Evolutionary conservation across 1,140 invertebrate genomes (phyloP).

Genomic region (Drosophila insularis): DNA sequence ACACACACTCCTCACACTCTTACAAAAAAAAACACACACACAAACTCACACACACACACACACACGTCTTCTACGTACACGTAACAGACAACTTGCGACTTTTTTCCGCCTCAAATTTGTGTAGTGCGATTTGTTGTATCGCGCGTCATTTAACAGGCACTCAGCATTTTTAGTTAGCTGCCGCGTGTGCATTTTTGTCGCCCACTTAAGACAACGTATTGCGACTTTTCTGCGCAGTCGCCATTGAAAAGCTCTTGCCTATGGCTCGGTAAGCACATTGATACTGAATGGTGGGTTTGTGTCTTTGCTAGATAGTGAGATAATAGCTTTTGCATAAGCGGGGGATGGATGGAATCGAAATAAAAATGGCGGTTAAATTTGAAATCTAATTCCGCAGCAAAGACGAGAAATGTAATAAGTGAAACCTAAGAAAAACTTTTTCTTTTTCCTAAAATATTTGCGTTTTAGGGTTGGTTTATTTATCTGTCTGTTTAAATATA

Average conservation of each 20-base stretch:
- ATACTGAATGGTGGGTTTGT: background rate
- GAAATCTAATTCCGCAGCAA: too few relatives aligned
- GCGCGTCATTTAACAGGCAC: conserved; percentile 73
- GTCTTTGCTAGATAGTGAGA: conserved; percentile 17
- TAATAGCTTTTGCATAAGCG: background rate
- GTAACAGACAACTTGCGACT: conserved; percentile 31
- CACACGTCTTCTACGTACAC: conserved; percentile 17
- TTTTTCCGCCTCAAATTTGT: conserved; percentile 58
- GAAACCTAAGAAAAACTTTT: too few relatives aligned
- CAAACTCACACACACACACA: conserved; percentile 1
- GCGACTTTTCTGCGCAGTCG: conserved; percentile 5
- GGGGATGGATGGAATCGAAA: background rate
- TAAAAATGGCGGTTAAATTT: too few relatives aligned
- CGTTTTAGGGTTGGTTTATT: too few relatives aligned
- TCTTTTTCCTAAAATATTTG: too few relatives aligned
- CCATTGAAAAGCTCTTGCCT: conserved; percentile 1
- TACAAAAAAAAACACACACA: background rate
- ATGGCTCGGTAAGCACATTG: background rate
- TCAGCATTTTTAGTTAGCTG: conserved; percentile 43
- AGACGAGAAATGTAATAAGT: too few relatives aligned
- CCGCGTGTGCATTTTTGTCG: conserved; percentile 39
- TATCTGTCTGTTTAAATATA: too few relatives aligned
- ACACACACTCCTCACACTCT: conserved; percentile 14
- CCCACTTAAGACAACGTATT: background rate
- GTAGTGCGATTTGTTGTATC: conserved; percentile 78